Conservation (phyloP, 2,113 vertebrate genomes). For the Ifrita kowaldi region DNA sequence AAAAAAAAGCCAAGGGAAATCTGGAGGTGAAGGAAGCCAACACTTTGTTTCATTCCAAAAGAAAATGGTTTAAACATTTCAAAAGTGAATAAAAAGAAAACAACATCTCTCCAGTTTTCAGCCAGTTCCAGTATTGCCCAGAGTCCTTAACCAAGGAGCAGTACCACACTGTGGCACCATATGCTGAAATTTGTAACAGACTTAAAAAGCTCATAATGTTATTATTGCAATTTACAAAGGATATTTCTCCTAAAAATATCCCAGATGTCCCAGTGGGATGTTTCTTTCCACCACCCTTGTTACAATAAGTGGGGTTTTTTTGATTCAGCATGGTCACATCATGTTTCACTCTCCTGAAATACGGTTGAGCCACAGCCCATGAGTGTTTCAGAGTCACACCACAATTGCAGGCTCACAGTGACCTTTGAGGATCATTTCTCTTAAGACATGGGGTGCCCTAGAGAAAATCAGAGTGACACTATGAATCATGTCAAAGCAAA, state of each 20-base stretch:
- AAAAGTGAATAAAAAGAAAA: not conserved
- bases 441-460: not conserved
- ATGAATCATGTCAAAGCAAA: not conserved
- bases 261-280: not conserved
- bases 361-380: not conserved
- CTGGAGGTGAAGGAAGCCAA: not conserved
- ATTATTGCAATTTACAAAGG: not conserved
- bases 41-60: not conserved
- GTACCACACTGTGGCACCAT: not conserved
- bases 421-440: not conserved
- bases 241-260: conserved; percentile 14
- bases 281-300: not conserved
- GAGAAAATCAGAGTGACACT: not conserved
- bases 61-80: not conserved
- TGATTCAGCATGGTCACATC: not conserved
- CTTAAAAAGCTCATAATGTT: conserved; percentile 25
- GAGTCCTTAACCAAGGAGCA: conserved; percentile 34
- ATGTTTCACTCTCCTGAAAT: not conserved
- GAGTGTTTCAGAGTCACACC: not conserved
- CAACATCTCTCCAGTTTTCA: not conserved
- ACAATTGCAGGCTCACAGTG: not conserved
- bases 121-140: not conserved
- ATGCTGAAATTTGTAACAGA: conserved; percentile 40
- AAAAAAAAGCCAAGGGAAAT: not conserved
- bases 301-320: not conserved